Evolutionary conservation across 1,140 invertebrate genomes (phyloP).

Genomic region (Pteromalus puparum): DNA sequence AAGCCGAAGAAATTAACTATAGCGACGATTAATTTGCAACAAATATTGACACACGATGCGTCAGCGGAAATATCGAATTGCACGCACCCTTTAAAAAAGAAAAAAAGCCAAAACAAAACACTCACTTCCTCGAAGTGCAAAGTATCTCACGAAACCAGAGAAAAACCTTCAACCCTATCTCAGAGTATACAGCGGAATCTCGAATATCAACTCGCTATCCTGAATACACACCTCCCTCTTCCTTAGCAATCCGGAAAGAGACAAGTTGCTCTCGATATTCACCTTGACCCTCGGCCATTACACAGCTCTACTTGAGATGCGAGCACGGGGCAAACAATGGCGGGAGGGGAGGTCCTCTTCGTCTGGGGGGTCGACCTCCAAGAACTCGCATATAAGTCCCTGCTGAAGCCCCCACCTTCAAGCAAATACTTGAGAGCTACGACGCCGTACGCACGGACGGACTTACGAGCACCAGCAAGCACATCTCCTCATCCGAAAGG

Average conservation of each 20-base stretch:
- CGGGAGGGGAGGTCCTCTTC: slow-evolving; percentile 27
- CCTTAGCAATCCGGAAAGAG: background rate
- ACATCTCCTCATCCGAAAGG: slow-evolving; percentile 43
- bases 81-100: too few relatives aligned
- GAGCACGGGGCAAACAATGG: background rate
- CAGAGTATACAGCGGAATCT: background rate
- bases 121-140: too few relatives aligned
- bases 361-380: slow-evolving; percentile 27
- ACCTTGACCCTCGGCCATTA: slow-evolving; percentile 26
- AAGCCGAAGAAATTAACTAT: too few relatives aligned
- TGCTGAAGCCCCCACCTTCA: slow-evolving; percentile 33
- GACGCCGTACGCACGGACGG: background rate
- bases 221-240: background rate
- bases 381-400: slow-evolving; percentile 37
- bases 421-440: slow-evolving; percentile 29
- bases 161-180: background rate
- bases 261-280: background rate
- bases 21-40: too few relatives aligned
- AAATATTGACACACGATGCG: too few relatives aligned
- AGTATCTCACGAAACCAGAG: background rate
- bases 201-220: background rate
- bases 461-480: background rate
- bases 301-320: background rate
- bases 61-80: background rate
- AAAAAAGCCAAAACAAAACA: background rate